Percentiles rank a stretch among this genome's conserved stretches.
phyloP scores from a whole-genome alignment of 2,888 invertebrate species.

The Colostygia pectinataria region DNA sequence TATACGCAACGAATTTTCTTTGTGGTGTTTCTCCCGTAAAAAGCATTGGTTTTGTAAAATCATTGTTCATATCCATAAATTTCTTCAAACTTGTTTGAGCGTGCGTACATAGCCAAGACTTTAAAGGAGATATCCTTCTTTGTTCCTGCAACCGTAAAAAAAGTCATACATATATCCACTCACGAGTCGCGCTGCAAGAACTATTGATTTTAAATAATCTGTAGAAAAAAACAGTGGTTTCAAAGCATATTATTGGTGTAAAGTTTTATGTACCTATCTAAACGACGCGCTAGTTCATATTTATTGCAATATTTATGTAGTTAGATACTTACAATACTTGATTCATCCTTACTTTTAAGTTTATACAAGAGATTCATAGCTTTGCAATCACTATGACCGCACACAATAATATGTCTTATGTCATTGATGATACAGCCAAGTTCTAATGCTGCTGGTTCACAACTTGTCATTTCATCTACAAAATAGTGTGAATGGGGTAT shows the following conservation, averaged over 20 bases:
- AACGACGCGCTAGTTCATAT: too few relatives aligned
- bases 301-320: too few relatives aligned
- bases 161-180: too few relatives aligned
- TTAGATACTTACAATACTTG: conserved; percentile 68
- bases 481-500: conserved; percentile 96
- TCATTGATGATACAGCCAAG: conserved; percentile 96
- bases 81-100: conserved; percentile 91
- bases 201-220: too few relatives aligned
- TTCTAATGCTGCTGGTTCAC: conserved; percentile 98
- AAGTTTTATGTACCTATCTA: too few relatives aligned
- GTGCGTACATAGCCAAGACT: conserved; percentile 96
- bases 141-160: conserved; percentile 81
- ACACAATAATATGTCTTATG: conserved; percentile 96
- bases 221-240: too few relatives aligned
- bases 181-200: too few relatives aligned
- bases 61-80: conserved; percentile 87
- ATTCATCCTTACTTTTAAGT: conserved; percentile 89
- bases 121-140: conserved; percentile 92
- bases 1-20: conserved; percentile 95
- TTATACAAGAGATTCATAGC: conserved; percentile 97
- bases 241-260: too few relatives aligned
- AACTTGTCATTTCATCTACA: conserved; percentile 92
- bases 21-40: conserved; percentile 95
- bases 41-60: conserved; percentile 87
- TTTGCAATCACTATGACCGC: conserved; percentile 99